Percentiles rank a stretch among this genome's conserved stretches.
Evolutionary conservation across 2,888 invertebrate species (phyloP).

Genomic region (Nasonovia ribisnigri): DNA sequence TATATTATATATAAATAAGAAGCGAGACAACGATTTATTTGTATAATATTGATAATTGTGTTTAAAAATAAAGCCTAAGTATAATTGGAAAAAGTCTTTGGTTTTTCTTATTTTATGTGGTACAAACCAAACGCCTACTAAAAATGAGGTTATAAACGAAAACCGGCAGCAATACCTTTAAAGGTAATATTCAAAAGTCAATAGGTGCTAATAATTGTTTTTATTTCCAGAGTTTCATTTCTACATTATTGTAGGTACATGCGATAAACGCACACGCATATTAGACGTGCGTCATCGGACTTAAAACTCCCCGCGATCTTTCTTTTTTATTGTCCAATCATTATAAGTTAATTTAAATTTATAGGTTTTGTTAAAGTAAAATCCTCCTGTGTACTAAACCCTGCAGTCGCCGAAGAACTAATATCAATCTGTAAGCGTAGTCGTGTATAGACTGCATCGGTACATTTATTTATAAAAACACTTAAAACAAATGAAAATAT

Average conservation of each 20-base stretch:
- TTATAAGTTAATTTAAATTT: constrained; percentile 41
- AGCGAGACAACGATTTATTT: constrained; percentile 37
- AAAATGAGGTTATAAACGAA: background rate
- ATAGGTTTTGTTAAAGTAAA: background rate
- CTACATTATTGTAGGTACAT: background rate
- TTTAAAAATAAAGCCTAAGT: constrained; percentile 47
- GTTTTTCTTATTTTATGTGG: background rate
- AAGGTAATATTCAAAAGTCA: background rate
- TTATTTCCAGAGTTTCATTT: background rate
- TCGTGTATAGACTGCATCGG: background rate
- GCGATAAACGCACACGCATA: background rate
- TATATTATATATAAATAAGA: background rate
- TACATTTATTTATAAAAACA: constrained; percentile 29
- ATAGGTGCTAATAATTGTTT: background rate
- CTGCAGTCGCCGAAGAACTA: background rate
- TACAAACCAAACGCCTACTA: background rate
- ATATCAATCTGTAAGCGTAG: background rate
- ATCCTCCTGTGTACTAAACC: background rate
- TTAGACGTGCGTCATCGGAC: background rate
- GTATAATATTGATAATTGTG: constrained; percentile 40
- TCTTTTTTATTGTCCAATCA: constrained; percentile 41
- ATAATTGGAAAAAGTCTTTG: background rate
- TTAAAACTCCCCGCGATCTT: constrained; percentile 26
- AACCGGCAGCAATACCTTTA: background rate
- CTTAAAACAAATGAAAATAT: constrained; percentile 54